Evolutionary conservation across 2,113 vertebrate genomes (phyloP).

Genomic region (Capreolus pygargus): DNA sequence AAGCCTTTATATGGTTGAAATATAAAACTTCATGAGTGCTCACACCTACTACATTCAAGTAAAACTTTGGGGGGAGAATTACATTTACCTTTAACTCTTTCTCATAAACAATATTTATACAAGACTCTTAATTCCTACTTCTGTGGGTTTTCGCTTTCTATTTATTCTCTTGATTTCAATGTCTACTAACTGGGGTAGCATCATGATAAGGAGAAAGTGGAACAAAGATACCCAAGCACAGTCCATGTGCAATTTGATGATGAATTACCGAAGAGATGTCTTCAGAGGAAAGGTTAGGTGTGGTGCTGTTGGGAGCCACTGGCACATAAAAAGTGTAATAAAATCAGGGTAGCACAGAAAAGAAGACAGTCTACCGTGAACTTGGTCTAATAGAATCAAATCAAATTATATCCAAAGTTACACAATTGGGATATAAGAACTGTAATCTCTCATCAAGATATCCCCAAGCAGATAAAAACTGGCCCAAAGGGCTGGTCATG

Average conservation of each 20-base stretch:
- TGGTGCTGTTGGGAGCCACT: not conserved
- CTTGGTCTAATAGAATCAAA: slow-evolving; percentile 69
- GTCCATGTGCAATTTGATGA: not conserved
- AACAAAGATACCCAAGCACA: not conserved
- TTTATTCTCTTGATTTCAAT: not conserved
- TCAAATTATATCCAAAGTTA: slow-evolving; percentile 62
- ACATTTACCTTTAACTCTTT: not conserved
- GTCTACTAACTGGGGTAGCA: not conserved
- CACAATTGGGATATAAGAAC: slow-evolving; percentile 47
- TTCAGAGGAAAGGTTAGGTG: slow-evolving; percentile 59
- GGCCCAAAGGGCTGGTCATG: slow-evolving; percentile 67
- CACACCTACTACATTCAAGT: not conserved
- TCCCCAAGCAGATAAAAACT: slow-evolving; percentile 74
- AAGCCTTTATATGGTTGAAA: not conserved
- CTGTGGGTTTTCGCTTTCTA: not conserved
- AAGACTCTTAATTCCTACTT: not conserved
- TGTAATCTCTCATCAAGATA: slow-evolving; percentile 75
- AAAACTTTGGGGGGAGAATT: not conserved
- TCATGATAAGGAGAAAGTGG: not conserved
- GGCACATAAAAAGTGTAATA: slow-evolving; percentile 67
- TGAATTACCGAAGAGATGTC: slow-evolving; percentile 6
- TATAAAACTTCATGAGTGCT: not conserved
- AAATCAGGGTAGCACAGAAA: slow-evolving; percentile 60
- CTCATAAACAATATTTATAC: not conserved
- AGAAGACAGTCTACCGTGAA: slow-evolving; percentile 57